These are phyloP conservation scores for Ataeniobius toweri DNA, from an alignment of 2,797 vertebrate species.

Conservation along the genomic window DNA sequence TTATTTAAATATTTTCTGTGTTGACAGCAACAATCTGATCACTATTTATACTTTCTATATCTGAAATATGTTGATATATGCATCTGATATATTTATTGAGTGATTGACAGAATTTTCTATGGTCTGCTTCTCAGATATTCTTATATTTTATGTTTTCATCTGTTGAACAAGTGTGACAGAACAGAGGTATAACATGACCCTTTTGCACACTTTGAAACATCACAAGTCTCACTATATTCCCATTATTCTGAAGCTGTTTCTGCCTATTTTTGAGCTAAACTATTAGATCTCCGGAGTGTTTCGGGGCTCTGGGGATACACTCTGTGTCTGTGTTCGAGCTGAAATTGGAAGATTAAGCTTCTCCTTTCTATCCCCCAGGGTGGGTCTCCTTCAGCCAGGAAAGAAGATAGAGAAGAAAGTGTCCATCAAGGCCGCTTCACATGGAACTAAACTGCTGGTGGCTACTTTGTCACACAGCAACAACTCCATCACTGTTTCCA, in stretches of 20 bases:
- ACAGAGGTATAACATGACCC: neutral
- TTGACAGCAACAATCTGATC: too few species aligned
- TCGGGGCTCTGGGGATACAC: neutral
- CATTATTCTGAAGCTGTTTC: neutral
- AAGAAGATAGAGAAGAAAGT: conserved; percentile 56
- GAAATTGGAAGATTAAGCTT: neutral
- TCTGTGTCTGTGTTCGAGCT: neutral
- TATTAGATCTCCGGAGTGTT: neutral
- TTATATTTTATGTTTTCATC: neutral
- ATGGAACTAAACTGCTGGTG: conserved; percentile 68
- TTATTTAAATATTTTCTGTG: too few species aligned
- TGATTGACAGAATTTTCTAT: neutral
- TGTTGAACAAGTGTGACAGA: neutral
- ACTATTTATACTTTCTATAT: too few species aligned
- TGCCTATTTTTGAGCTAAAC: neutral
- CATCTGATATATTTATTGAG: neutral
- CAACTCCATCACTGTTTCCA: conserved; percentile 34
- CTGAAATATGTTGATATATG: too few species aligned
- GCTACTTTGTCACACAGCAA: conserved; percentile 56
- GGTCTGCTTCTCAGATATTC: neutral
- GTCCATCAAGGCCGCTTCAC: conserved; percentile 58
- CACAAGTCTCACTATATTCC: neutral
- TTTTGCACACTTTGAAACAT: neutral
- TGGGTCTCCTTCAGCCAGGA: conserved; percentile 38
- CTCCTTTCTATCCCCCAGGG: conserved; percentile 28